Evolutionary conservation across 2,797 vertebrate species (phyloP), one percentile per base, ranked within the genome.

Genomic region (Varecia variegata): DNA sequence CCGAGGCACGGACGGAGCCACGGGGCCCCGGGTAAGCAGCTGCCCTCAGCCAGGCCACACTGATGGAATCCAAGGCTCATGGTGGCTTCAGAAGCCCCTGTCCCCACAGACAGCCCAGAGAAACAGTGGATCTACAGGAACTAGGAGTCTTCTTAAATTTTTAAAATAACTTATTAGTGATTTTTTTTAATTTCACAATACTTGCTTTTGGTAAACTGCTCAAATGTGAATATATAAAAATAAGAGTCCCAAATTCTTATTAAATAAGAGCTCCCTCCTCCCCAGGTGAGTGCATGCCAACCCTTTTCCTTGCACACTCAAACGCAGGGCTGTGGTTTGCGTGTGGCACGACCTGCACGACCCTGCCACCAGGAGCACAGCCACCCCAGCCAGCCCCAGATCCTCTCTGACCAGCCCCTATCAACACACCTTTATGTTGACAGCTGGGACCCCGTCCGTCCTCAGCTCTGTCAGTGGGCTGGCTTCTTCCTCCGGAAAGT

Each of bases 1-100:
- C 96, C 99, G 98, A 88, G 98, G 99, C 62, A 62, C 94, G 4
- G 93, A 98, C 2, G 99, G 98, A 96, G 95, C 97, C 40, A n/a
- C 98, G 0, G 99, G 99, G 79, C 98, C 98, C 2, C 98, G 98
- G 98, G 99, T 99, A 98, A 87, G 98, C 76, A 88, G 25, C 60
- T 20, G n/a, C 27, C 40, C 20, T 27, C 56, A 7, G 50, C 74
- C 7, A 9, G 18, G 35, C 40, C 38, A 20, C 56, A 30, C 3
- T 0, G 2, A 0, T 6, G 20, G 7, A 47, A 30, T 45, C 27
- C 56, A 15, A 47, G 45, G 30, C 7, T 13, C 15, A n/a, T 1
- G 0, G 27, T 9, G 52, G 43, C 43, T 73, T 68, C 27, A n/a
- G 4, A 65, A 73, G 8, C 14, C 40, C 84, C 89, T 20, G 9